A percentile compares a stretch with the other conserved stretches of the same genome.
Conservation (phyloP, 2,797 vertebrate genomes). For the Mionectes olivaceus region DNA sequence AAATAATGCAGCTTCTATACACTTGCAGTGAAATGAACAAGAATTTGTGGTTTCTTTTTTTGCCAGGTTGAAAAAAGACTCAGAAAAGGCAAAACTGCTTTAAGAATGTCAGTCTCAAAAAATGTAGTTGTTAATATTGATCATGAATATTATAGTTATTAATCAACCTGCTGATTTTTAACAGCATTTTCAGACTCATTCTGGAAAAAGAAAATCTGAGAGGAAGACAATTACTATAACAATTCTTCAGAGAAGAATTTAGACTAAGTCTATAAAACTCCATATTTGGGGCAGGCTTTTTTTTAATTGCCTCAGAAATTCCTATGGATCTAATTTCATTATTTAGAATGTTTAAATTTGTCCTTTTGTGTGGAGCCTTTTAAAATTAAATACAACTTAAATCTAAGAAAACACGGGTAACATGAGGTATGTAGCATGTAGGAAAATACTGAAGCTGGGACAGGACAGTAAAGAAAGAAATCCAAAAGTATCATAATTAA, state of each 20-base stretch:
- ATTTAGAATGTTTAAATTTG: background rate
- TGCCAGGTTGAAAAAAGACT: conserved; percentile 13
- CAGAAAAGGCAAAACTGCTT: conserved; percentile 2
- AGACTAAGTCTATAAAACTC: background rate
- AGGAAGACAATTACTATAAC: conserved; percentile 26
- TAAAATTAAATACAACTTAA: background rate
- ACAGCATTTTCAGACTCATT: background rate
- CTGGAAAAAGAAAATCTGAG: background rate
- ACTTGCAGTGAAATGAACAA: conserved; percentile 36
- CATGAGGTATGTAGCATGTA: background rate
- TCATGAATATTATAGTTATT: background rate
- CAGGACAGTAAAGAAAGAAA: background rate
- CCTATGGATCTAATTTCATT: background rate
- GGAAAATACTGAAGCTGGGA: background rate
- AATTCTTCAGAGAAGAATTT: conserved; percentile 1
- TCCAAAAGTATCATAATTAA: background rate
- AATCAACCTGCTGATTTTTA: background rate
- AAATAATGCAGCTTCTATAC: conserved; percentile 60
- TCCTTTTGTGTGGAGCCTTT: background rate
- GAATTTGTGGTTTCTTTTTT: background rate
- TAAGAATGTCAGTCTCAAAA: background rate
- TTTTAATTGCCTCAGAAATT: conserved; percentile 31
- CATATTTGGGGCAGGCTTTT: background rate
- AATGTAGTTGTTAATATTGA: background rate
- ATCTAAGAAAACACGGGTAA: background rate